phyloP scores from a whole-genome alignment of 2,888 invertebrate genomes.

The Odontothrips loti region DNA sequence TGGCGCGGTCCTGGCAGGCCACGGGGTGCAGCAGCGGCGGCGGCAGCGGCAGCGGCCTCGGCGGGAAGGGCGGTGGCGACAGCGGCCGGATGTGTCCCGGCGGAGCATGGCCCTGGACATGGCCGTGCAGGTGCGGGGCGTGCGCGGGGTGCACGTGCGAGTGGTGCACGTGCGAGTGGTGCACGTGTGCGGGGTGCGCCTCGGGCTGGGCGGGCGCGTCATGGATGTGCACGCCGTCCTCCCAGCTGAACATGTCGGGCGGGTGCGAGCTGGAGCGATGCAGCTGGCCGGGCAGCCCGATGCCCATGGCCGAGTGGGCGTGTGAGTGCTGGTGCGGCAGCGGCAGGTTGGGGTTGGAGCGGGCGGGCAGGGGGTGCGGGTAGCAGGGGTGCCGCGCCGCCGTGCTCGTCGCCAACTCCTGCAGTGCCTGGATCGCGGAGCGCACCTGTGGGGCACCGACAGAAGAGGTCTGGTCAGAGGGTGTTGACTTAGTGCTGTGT shows the following conservation, averaged over 20 bases:
- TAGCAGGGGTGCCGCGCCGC: constrained; percentile 49
- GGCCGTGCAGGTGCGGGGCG: constrained; percentile 34
- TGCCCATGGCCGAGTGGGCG: constrained; percentile 30
- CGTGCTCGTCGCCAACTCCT: constrained; percentile 65
- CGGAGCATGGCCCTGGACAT: constrained; percentile 37
- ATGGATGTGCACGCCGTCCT: constrained; percentile 48
- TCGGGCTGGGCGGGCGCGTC: constrained; percentile 33
- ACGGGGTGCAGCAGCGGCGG: constrained; percentile 49
- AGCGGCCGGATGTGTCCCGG: constrained; percentile 30
- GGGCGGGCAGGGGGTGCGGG: constrained; percentile 55
- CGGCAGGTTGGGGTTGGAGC: constrained; percentile 75
- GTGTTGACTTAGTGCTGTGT: too few relatives aligned
- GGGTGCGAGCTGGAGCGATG: constrained; percentile 79
- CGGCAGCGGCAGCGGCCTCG: constrained; percentile 46
- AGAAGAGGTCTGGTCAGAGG: too few relatives aligned
- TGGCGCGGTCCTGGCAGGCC: constrained; percentile 45
- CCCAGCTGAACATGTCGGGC: constrained; percentile 78
- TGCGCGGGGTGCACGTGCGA: constrained; percentile 33
- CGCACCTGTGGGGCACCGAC: constrained; percentile 56
- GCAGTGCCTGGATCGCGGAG: constrained; percentile 76
- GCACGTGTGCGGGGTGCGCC: neutral
- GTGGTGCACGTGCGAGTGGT: neutral
- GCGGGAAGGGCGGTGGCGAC: constrained; percentile 41
- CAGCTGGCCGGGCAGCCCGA: constrained; percentile 45
- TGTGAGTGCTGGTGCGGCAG: constrained; percentile 38